Evolutionary conservation across 1,140 invertebrate genomes (phyloP), one percentile per base, ranked within the genome.

Genomic region (Papilio aristodemus): DNA sequence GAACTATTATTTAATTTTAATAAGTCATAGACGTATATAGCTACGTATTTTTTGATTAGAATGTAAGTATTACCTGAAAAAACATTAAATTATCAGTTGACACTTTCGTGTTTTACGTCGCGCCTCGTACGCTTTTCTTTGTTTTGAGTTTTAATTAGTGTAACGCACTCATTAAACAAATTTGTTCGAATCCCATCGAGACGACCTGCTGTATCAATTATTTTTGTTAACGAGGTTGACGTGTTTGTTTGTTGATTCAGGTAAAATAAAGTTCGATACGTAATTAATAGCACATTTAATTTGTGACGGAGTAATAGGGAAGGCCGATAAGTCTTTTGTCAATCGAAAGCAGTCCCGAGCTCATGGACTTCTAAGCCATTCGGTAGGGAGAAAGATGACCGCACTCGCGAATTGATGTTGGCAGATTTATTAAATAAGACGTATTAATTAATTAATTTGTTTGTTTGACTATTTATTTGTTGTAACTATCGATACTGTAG

Each of bases 111-210:
- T n/a, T n/a, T n/a, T n/a, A n/a, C n/a, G n/a, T n/a, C n/a, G n/a
- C n/a, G n/a, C 41, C 4, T 13, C 6, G 5, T 5, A 22, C 19
- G 22, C 10, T 11, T 22, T 8, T 1, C 19, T 0, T 22, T 4
- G 11, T 22, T 54, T 22, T 54, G 46, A 10, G 19, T 54, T 54
- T 54, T 54, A 54, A 22, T 22, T 50, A 50, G 9, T 10, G 17
- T 50, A 19, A 50, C 43, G 4, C 43, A 6, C 19, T 50, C 43
- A 50, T 50, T 50, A 19, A 54, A 54, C 46, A 50, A 4, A 22
- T 50, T 50, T 50, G 46, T 22, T 54, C 46, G 22, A 54, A 22
- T 54, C 46, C 46, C 46, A 54, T 25, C 9, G 46, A 54, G 19
- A 22, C 46, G 19, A 4, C 13, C 19, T 10, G 19, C 19, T 11